These are phyloP conservation scores for Myathropa florea DNA, from an alignment of 2,888 invertebrate genomes.

Conservation along the genomic window DNA sequence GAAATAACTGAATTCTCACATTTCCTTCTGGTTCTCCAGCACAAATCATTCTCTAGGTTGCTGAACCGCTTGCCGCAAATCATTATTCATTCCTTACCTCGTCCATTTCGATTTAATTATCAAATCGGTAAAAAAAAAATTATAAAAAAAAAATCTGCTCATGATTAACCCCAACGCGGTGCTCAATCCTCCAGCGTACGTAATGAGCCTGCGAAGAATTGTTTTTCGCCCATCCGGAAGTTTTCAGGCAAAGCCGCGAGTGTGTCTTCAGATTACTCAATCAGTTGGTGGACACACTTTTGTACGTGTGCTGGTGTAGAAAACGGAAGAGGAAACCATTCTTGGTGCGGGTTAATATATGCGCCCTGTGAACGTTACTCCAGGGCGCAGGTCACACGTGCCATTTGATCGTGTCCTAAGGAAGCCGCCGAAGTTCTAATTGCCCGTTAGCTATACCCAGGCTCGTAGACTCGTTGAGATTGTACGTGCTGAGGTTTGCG, in stretches of 20 bases:
- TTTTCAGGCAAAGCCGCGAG: conserved; percentile 46
- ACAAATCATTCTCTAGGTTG: conserved; percentile 30
- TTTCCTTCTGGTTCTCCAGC: background rate
- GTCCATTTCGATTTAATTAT: conserved; percentile 58
- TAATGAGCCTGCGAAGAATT: conserved; percentile 54
- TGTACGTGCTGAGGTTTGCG: background rate
- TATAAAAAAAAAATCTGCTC: conserved; percentile 22
- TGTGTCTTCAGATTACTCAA: conserved; percentile 63
- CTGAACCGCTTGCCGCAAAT: conserved; percentile 42
- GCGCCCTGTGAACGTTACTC: conserved; percentile 46
- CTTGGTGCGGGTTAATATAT: conserved; percentile 54
- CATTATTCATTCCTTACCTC: conserved; percentile 52
- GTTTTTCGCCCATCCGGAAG: conserved; percentile 66
- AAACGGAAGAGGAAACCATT: conserved; percentile 71
- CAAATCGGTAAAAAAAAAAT: conserved; percentile 47
- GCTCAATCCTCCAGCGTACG: conserved; percentile 49
- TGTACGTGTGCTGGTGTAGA: background rate
- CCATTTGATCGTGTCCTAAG: conserved; percentile 32
- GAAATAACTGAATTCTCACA: background rate
- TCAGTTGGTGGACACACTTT: conserved; percentile 22
- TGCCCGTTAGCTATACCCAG: conserved; percentile 51
- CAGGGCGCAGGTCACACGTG: conserved; percentile 68
- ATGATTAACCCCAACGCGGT: conserved; percentile 49
- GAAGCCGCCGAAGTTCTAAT: conserved; percentile 51
- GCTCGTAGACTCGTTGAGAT: conserved; percentile 23